A percentile compares a stretch with the other conserved stretches of the same genome.
Conservation (phyloP, 2,797 vertebrate genomes). For the Gymnoscopelus microlampas region DNA sequence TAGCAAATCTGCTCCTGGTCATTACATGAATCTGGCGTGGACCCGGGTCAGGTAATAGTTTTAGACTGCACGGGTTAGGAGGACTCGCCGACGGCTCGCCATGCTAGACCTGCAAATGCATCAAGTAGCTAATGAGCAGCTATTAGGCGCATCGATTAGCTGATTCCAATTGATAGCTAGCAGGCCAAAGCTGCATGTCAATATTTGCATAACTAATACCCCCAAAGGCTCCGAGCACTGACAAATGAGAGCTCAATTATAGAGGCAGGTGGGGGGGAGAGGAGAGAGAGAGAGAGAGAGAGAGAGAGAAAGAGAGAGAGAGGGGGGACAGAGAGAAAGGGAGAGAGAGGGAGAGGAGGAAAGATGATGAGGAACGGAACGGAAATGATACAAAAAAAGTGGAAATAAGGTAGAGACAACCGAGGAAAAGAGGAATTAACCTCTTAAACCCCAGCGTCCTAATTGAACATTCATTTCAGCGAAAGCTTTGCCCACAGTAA, state of each 20-base stretch:
- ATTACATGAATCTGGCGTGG: conserved; percentile 72
- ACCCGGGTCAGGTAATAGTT: conserved; percentile 84
- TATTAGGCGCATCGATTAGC: conserved; percentile 95
- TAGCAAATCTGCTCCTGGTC: conserved; percentile 61
- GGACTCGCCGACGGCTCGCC: conserved; percentile 81
- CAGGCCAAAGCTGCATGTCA: conserved; percentile 90
- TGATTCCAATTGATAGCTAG: conserved; percentile 96
- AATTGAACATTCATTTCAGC: too few species aligned
- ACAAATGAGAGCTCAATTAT: conserved; percentile 86
- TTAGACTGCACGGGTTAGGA: conserved; percentile 88
- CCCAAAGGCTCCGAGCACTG: conserved; percentile 80
- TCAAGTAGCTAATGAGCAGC: conserved; percentile 93
- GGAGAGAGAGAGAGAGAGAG: conserved; percentile 1
- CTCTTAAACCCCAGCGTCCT: too few species aligned
- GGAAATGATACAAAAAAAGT: too few species aligned
- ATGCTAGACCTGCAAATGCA: conserved; percentile 88
- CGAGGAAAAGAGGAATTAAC: too few species aligned
- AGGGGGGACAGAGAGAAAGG: too few species aligned
- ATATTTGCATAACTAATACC: conserved; percentile 94
- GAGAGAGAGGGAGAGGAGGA: too few species aligned
- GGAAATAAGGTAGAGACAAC: too few species aligned
- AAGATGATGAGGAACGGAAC: too few species aligned
- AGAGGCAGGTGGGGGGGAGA: conserved; percentile 44
- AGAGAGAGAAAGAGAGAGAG: conserved; percentile 3
- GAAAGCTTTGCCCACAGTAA: too few species aligned